Base-by-base conservation (phyloP, 2,797 vertebrate genomes). In the Pelobates cultripes region DNA sequence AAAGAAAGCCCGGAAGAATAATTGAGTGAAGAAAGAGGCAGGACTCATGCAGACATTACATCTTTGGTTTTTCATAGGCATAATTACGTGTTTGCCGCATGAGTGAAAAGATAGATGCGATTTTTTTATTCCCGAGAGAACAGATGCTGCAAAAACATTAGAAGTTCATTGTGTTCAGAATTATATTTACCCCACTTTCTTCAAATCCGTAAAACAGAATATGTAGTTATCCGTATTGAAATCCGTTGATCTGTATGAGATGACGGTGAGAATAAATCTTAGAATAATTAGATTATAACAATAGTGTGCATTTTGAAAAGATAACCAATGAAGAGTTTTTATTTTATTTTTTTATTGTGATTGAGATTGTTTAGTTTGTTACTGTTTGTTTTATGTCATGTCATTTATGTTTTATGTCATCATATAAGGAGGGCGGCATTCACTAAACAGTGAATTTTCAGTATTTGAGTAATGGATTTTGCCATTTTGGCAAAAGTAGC, bases 61-160 rank as follows among this genome's bases (percentile, higher is more conserved):
- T 78, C 69, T 75, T 80, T 84, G 70, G 63, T 45, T 70, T 84
- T 79, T 64, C 72, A 71, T 67, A 44, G 28, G 17, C 51, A 6
- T 79, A 79, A 84, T 84, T 76, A 68, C 78, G 66, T 75, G 71
- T 83, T 83, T 79, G 82, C 57, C 44, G 13, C 77, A 73, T 79
- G 66, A 72, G 72, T 80, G 68, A 79, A 73, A 78, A 70, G 53
- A 84, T 79, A 79, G 64, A 70, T 75, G 82, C 13, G 61, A 43
- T 83, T 70, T 77, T n/a, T 61, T 28, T 28, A 28, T 60, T 60
- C 14, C 47, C 17, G 40, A 41, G 57, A 41, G 63, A 71, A 44
- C 66, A 79, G 77, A 70, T 83, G 66, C 77, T 77, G 60, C 63
- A 77, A 77, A 71, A 82, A 73, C 73, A 51, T 75, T 77, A 51